Evolutionary conservation across 2,888 invertebrate species (phyloP).

Genomic region (Leistus spinibarbis): DNA sequence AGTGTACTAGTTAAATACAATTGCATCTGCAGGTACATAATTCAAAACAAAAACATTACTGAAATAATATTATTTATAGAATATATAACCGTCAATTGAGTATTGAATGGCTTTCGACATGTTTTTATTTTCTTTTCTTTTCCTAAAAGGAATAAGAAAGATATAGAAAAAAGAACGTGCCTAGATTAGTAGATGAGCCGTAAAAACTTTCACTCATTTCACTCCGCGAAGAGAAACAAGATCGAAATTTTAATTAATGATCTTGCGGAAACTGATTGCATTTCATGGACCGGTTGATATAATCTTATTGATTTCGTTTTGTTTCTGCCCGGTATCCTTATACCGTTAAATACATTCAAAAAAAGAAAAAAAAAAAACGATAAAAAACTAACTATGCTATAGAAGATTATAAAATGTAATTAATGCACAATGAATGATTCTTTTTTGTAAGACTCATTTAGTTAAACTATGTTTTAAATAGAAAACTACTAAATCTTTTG

Average conservation of each 20-base stretch:
- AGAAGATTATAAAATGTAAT: no score
- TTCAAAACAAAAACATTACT: not conserved
- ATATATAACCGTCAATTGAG: not conserved
- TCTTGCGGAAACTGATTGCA: constrained; percentile 18
- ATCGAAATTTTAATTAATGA: constrained; percentile 36
- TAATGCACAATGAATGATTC: no score
- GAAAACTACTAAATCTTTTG: no score
- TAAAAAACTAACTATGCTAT: no score
- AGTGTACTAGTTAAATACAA: constrained; percentile 3
- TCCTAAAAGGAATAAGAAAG: not conserved
- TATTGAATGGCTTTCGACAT: not conserved
- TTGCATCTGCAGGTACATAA: not conserved
- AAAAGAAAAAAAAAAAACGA: no score
- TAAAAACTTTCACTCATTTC: constrained; percentile 36
- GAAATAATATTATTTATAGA: not conserved
- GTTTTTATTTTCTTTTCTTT: not conserved
- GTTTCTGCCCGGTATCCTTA: not conserved
- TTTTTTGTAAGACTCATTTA: no score
- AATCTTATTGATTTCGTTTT: constrained; percentile 10
- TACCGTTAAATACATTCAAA: not conserved
- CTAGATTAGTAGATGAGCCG: constrained; percentile 23
- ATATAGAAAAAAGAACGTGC: constrained; percentile 15
- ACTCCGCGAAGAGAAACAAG: constrained; percentile 16
- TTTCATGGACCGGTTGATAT: constrained; percentile 16
- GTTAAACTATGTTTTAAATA: no score